Conservation (phyloP, 2,113 vertebrate species). For the Tetrao urogallus region DNA sequence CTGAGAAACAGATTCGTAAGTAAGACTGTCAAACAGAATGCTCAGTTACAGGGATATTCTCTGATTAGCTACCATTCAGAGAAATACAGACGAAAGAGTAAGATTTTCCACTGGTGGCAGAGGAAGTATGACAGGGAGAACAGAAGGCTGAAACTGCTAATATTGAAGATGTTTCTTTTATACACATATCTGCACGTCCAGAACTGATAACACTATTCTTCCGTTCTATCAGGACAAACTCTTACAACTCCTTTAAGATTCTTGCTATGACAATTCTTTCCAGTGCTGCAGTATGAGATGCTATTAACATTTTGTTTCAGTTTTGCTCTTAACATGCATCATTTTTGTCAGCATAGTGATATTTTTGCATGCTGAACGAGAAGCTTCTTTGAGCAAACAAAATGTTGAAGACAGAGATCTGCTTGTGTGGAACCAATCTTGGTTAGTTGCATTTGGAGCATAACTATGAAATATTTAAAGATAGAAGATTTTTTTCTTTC, state of each 20-base stretch:
- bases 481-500: background rate
- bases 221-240: background rate
- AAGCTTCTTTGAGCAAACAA: background rate
- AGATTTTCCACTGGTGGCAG: conserved; percentile 28
- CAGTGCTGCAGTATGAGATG: background rate
- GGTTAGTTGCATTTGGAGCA: background rate
- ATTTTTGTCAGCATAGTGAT: background rate
- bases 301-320: background rate
- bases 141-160: background rate
- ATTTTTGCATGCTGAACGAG: background rate
- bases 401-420: background rate
- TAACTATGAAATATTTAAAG: background rate
- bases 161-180: background rate
- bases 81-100: conserved; percentile 2
- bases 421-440: background rate
- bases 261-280: background rate
- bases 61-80: conserved; percentile 36
- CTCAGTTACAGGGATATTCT: conserved; percentile 44
- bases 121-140: conserved; percentile 7
- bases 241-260: background rate
- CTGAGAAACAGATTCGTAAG: conserved; percentile 33
- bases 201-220: background rate
- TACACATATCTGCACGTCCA: background rate
- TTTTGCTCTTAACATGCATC: background rate
- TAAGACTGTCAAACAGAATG: conserved; percentile 43